Percentiles rank a stretch among this genome's conserved stretches.
Evolutionary conservation across 2,113 vertebrate species (phyloP).

Genomic region (pig (Sus scrofa)): T2T-Sscrofa CM000821.6:9477001-9477500

Average conservation of each 20-base stretch:
- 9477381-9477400: accelerated
- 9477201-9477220: background rate
- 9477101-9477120: background rate
- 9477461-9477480: background rate
- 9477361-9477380: background rate
- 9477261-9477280: background rate
- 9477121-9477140: background rate
- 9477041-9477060: background rate
- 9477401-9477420: background rate
- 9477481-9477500: background rate
- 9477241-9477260: background rate
- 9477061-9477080: background rate
- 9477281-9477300: background rate
- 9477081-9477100: background rate
- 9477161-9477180: background rate
- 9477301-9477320: background rate
- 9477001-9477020: background rate
- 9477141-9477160: background rate
- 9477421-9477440: background rate
- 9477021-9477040: background rate
- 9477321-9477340: background rate
- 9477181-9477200: background rate
- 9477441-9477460: background rate
- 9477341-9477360: background rate
- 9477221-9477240: background rate